A percentile compares a stretch with the other conserved stretches of the same genome.
Conservation (phyloP, 1,140 invertebrate genomes). For the Physella acuta region DNA sequence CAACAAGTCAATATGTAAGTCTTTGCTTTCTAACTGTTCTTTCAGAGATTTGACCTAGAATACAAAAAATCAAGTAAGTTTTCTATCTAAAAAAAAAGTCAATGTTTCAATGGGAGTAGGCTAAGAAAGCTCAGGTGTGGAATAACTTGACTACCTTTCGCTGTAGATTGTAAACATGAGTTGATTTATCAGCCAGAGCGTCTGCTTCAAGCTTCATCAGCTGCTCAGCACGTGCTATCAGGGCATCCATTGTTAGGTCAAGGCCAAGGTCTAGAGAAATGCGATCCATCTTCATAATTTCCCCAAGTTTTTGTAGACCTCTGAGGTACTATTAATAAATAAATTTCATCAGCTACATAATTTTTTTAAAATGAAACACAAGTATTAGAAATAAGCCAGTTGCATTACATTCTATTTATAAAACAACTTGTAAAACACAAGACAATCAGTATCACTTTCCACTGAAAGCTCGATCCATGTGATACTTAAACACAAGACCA, state of each 20-base stretch:
- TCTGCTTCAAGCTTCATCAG: constrained; percentile 55
- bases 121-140: no score
- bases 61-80: no score
- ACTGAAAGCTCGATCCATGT: no score
- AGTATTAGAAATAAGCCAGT: no score
- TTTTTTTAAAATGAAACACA: no score
- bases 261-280: constrained; percentile 57
- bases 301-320: constrained; percentile 52
- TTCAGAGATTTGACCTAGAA: constrained; percentile 69
- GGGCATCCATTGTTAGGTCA: constrained; percentile 55
- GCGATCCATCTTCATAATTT: constrained; percentile 57
- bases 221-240: constrained; percentile 56
- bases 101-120: no score
- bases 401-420: no score
- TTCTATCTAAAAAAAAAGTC: no score
- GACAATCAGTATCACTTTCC: no score
- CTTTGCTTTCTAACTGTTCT: constrained; percentile 86
- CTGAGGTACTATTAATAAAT: constrained; percentile 45
- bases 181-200: constrained; percentile 51
- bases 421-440: no score
- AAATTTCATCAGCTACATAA: no score
- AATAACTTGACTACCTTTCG: constrained; percentile 39
- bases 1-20: constrained; percentile 85
- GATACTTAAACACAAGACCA: no score
- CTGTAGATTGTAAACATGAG: constrained; percentile 59